These are phyloP conservation scores for Microctonus aethiopoides DNA, from an alignment of 2,888 invertebrate genomes.

Conservation along the genomic window DNA sequence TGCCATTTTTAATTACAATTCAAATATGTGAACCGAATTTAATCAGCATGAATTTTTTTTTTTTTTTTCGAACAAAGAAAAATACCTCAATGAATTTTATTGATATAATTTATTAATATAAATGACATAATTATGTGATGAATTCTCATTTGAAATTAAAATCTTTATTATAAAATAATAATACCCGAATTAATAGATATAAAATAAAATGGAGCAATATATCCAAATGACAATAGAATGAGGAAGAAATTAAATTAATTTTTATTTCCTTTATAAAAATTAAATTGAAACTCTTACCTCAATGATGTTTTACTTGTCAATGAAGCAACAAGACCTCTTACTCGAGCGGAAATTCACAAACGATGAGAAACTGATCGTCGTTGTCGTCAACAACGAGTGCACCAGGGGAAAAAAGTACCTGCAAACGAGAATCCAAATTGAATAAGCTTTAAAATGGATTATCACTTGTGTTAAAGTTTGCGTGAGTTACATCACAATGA, in stretches of 20 bases:
- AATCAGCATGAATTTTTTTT: too few species aligned
- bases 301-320: background rate
- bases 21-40: too few species aligned
- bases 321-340: background rate
- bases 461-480: conserved; percentile 35
- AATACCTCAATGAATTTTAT: too few species aligned
- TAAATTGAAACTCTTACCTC: conserved; percentile 1
- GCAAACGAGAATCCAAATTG: conserved; percentile 44
- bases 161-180: too few species aligned
- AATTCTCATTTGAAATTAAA: too few species aligned
- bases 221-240: background rate
- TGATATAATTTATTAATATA: too few species aligned
- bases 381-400: background rate
- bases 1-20: background rate
- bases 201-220: background rate
- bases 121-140: too few species aligned
- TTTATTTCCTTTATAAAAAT: background rate
- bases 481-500: conserved; percentile 37
- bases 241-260: conserved; percentile 6
- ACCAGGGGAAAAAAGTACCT: conserved; percentile 25
- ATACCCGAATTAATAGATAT: background rate
- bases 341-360: background rate
- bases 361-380: background rate
- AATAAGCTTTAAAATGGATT: conserved; percentile 43
- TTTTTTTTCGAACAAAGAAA: too few species aligned